Evolutionary conservation across 1,140 invertebrate species (phyloP).

Genomic region (Neodiprion lecontei): DNA sequence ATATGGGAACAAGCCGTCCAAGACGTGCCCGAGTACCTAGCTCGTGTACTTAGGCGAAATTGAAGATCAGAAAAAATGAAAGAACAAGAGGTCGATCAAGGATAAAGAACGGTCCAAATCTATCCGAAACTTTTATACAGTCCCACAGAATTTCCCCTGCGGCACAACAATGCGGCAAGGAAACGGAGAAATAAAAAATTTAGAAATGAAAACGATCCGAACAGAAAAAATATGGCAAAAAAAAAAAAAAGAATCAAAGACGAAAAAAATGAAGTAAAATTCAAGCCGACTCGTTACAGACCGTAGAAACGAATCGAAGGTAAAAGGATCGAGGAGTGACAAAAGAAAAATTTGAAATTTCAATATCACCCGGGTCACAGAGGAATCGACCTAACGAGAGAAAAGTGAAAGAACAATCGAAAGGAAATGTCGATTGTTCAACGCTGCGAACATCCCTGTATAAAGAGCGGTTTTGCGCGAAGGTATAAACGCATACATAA

Average conservation of each 20-base stretch:
- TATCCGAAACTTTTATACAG: neutral
- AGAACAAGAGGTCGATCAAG: no score
- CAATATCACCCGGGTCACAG: neutral
- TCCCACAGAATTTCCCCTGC: neutral
- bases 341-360: slow-evolving; percentile 4
- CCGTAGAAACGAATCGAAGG: neutral
- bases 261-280: slow-evolving; percentile 16
- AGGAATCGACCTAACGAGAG: neutral
- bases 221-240: slow-evolving; percentile 8
- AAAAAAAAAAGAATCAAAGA: slow-evolving; percentile 26
- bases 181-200: neutral
- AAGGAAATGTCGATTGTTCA: neutral
- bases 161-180: neutral
- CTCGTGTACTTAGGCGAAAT: neutral
- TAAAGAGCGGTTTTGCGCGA: no score
- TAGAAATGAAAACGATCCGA: neutral
- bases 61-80: neutral
- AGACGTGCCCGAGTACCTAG: neutral
- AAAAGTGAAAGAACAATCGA: neutral
- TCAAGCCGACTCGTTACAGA: neutral
- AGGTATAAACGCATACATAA: neutral
- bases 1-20: slow-evolving; percentile 58
- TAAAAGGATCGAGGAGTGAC: neutral
- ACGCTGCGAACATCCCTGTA: neutral
- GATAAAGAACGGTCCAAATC: neutral